Evolutionary conservation across 1,140 invertebrate genomes (phyloP).

Genomic region (Lerema accius): DNA sequence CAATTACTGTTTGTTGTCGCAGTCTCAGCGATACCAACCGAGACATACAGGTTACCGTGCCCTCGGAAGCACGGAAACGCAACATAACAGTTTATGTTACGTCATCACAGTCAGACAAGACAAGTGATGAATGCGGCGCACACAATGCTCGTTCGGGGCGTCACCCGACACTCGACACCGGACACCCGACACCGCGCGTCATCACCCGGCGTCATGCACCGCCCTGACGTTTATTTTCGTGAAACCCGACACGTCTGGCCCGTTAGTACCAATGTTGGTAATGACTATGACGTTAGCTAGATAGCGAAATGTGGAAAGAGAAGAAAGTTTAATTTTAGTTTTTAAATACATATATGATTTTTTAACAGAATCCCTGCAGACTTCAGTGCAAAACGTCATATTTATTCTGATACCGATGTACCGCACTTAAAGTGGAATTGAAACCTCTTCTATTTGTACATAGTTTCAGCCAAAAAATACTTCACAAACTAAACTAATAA

Average conservation of each 20-base stretch:
- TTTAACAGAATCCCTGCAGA: no score
- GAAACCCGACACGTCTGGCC: conserved; percentile 13
- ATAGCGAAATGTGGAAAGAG: neutral
- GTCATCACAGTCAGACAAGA: neutral
- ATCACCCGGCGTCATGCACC: conserved; percentile 2
- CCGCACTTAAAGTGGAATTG: no score
- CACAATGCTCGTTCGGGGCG: neutral
- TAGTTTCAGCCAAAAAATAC: neutral
- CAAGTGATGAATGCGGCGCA: neutral
- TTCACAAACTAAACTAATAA: neutral
- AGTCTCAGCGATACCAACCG: no score
- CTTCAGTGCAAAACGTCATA: no score
- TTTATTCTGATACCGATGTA: no score
- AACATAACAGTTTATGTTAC: neutral
- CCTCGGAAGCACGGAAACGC: neutral
- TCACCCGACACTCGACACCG: conserved; percentile 5
- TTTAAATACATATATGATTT: neutral
- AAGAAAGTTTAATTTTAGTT: neutral
- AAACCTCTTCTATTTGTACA: no score
- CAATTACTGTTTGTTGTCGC: no score
- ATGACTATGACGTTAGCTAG: neutral
- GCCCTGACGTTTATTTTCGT: conserved; percentile 13
- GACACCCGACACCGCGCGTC: conserved; percentile 32
- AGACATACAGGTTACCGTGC: neutral
- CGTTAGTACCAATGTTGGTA: conserved; percentile 16